Conservation (phyloP, 1,140 invertebrate genomes). For the Cylas formicarius region DNA sequence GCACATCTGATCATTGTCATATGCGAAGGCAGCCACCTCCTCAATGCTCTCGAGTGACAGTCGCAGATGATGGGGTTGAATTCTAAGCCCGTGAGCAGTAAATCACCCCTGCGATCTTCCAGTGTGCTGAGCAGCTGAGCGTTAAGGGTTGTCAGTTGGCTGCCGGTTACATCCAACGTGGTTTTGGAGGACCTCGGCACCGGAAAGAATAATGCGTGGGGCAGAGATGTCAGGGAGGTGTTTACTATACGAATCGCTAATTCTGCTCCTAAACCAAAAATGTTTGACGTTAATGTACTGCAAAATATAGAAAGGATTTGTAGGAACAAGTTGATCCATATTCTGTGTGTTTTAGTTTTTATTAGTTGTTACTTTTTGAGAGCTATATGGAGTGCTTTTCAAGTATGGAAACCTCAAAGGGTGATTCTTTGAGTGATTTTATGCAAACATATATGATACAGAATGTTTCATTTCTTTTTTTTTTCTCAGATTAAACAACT, state of each 20-base stretch:
- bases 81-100: constrained; percentile 63
- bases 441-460: too few species aligned
- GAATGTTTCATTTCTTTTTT: too few species aligned
- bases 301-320: too few species aligned
- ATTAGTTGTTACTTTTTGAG: too few species aligned
- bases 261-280: constrained; percentile 37
- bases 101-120: constrained; percentile 68
- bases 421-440: too few species aligned
- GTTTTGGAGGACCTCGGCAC: constrained; percentile 81
- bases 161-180: constrained; percentile 68
- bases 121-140: constrained; percentile 69
- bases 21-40: constrained; percentile 64
- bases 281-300: not conserved
- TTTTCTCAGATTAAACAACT: too few species aligned
- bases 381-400: too few species aligned
- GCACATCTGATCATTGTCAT: constrained; percentile 57
- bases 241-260: constrained; percentile 69
- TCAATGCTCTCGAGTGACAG: constrained; percentile 70
- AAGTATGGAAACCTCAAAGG: too few species aligned
- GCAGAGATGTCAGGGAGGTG: constrained; percentile 68
- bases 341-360: too few species aligned
- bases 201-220: constrained; percentile 75
- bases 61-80: constrained; percentile 78
- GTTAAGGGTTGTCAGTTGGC: constrained; percentile 64
- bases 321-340: too few species aligned